A percentile compares a stretch with the other conserved stretches of the same genome.
Evolutionary conservation across 1,140 invertebrate species (phyloP).

Genomic region (Vanessa tameamea): DNA sequence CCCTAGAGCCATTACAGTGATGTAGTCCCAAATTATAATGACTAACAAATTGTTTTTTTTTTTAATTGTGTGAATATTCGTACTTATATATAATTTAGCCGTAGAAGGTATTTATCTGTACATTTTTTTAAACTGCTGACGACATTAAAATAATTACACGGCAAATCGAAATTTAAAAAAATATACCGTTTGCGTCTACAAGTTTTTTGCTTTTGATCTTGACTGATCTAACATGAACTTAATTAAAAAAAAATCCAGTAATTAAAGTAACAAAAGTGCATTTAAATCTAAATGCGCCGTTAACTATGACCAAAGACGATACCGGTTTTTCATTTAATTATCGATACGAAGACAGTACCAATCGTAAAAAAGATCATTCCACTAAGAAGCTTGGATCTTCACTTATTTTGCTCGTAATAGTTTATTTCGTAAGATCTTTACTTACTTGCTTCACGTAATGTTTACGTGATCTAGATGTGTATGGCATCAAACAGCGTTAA

Average conservation of each 20-base stretch:
- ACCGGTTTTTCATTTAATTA: conserved; percentile 17
- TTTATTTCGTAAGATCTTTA: conserved; percentile 12
- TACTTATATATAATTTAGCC: no score
- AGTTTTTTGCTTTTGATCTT: background rate
- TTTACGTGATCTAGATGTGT: conserved; percentile 9
- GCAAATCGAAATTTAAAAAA: no score
- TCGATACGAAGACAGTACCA: conserved; percentile 16
- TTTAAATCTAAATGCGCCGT: background rate
- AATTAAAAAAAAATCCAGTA: background rate
- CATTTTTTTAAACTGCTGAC: no score
- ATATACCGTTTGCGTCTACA: no score
- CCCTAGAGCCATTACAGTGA: conserved; percentile 1
- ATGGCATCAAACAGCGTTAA: background rate
- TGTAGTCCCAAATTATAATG: background rate
- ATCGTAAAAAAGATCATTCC: conserved; percentile 17
- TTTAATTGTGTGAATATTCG: no score
- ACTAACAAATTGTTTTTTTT: no score
- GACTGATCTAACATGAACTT: background rate
- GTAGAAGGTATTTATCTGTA: no score
- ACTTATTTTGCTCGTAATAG: conserved; percentile 5
- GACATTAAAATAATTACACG: no score
- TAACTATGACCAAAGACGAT: background rate
- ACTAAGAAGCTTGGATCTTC: conserved; percentile 11
- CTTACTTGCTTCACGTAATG: conserved; percentile 6
- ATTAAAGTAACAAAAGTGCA: conserved; percentile 2